Evolutionary conservation across 2,113 vertebrate species (phyloP).

Genomic region (Planiliza haematocheilus): DNA sequence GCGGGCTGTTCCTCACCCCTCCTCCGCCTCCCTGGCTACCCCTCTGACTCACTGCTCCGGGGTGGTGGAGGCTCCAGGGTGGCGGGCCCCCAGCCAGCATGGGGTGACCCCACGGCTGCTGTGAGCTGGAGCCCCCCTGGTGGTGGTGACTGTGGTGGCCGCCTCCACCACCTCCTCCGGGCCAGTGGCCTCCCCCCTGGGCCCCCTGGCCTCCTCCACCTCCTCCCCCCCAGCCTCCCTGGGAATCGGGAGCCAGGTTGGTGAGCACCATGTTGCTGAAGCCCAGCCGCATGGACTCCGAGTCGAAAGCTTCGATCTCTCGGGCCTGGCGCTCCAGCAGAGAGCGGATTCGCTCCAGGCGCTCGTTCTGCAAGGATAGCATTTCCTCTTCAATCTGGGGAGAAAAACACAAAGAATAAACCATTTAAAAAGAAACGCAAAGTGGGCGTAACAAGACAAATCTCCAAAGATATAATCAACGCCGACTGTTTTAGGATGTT

Average conservation of each 20-base stretch:
- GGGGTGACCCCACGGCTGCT: constrained; percentile 95
- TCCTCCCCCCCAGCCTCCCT: constrained; percentile 91
- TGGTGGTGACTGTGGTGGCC: constrained; percentile 82
- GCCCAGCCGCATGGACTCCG: constrained; percentile 97
- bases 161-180: constrained; percentile 72
- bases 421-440: too few relatives aligned
- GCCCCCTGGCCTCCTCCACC: constrained; percentile 88
- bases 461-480: neutral
- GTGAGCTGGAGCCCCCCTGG: constrained; percentile 90
- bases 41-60: constrained; percentile 90
- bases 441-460: neutral
- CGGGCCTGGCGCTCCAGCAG: constrained; percentile 89
- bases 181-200: constrained; percentile 90
- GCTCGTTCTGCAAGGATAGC: constrained; percentile 95
- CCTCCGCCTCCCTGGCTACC: constrained; percentile 85
- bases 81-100: constrained; percentile 92
- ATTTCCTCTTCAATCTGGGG: constrained; percentile 97
- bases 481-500: too few relatives aligned
- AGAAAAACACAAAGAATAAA: neutral
- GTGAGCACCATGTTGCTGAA: constrained; percentile 96
- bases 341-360: constrained; percentile 94
- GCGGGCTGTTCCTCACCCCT: constrained; percentile 97
- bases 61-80: constrained; percentile 93
- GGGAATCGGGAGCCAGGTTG: constrained; percentile 80
- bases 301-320: constrained; percentile 95